Conservation (phyloP, 2,888 invertebrate species). For the Drosophila siamana region DNA sequence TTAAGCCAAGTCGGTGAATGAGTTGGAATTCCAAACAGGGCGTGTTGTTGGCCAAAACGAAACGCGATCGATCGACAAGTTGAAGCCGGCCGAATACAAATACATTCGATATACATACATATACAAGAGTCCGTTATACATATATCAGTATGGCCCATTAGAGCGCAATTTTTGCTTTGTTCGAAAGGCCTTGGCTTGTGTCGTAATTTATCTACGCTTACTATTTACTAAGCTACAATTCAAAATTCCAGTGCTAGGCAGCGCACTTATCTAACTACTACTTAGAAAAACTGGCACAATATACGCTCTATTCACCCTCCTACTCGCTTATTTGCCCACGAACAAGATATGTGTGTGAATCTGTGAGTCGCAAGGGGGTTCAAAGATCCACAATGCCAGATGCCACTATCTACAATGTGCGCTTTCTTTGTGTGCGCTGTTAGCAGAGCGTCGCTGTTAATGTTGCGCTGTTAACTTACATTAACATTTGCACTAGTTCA, state of each 20-base stretch:
- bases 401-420: neutral
- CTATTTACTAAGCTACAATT: slow-evolving; percentile 12
- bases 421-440: neutral
- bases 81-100: slow-evolving; percentile 10
- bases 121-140: neutral
- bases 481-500: slow-evolving; percentile 5
- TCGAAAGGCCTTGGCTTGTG: slow-evolving; percentile 49
- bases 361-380: neutral
- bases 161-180: slow-evolving; percentile 39
- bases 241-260: slow-evolving; percentile 11
- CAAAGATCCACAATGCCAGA: neutral
- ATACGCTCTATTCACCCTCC: neutral
- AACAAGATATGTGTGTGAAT: slow-evolving; percentile 10
- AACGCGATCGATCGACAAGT: slow-evolving; percentile 37
- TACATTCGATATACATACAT: neutral
- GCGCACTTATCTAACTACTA: slow-evolving; percentile 7
- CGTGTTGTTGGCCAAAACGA: slow-evolving; percentile 57
- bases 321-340: neutral
- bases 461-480: neutral
- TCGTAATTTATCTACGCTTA: slow-evolving; percentile 33
- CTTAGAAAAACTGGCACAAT: slow-evolving; percentile 11
- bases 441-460: neutral
- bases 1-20: slow-evolving; percentile 31
- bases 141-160: slow-evolving; percentile 35
- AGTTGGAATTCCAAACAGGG: slow-evolving; percentile 70